Conservation (phyloP, 2,888 invertebrate genomes). For the Spialia ferax region DNA sequence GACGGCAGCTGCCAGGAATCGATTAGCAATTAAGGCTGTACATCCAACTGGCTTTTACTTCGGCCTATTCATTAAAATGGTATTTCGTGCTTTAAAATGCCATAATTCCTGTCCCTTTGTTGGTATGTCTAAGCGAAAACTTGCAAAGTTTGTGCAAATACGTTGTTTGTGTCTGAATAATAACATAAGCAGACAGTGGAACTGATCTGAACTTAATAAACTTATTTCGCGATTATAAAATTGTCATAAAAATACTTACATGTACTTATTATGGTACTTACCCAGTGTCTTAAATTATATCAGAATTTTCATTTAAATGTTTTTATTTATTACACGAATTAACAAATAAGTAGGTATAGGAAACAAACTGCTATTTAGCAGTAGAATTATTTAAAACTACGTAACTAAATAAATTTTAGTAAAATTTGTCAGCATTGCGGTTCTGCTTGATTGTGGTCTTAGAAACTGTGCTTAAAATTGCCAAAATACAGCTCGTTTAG, state of each 20-base stretch:
- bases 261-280: too few species aligned
- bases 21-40: conserved; percentile 65
- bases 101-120: conserved; percentile 10
- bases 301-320: too few species aligned
- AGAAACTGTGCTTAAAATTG: too few species aligned
- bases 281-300: too few species aligned
- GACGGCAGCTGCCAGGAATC: conserved; percentile 61
- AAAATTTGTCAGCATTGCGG: neutral
- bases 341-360: too few species aligned
- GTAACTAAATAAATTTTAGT: neutral
- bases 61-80: conserved; percentile 42
- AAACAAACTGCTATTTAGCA: too few species aligned
- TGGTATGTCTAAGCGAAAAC: neutral
- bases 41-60: conserved; percentile 45
- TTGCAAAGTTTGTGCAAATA: neutral
- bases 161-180: neutral
- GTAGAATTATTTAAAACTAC: neutral
- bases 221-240: too few species aligned
- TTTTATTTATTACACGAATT: too few species aligned
- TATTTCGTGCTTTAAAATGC: conserved; percentile 38
- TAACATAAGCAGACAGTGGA: too few species aligned
- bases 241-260: too few species aligned
- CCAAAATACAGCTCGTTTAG: neutral
- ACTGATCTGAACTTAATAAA: too few species aligned
- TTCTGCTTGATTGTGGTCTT: too few species aligned